Conservation (phyloP, 2,888 invertebrate genomes). For the Eubasilissa splendida region DNA sequence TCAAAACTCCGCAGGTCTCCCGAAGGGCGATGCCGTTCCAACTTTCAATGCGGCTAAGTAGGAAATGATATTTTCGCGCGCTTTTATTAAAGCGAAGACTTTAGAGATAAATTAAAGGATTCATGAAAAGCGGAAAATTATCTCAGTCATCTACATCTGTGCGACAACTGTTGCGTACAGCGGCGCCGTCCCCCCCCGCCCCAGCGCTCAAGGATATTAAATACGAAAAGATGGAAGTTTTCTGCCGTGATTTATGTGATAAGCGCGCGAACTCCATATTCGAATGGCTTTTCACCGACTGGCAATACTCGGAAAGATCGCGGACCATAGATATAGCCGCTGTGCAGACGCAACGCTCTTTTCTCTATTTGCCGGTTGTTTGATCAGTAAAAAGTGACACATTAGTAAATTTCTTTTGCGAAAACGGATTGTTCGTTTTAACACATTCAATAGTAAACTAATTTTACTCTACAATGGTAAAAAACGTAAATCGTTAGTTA, state of each 20-base stretch:
- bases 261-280: neutral
- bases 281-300: neutral
- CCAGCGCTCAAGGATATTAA: neutral
- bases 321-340: too few species aligned
- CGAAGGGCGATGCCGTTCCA: neutral
- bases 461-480: too few species aligned
- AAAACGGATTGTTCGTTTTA: too few species aligned
- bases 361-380: too few species aligned
- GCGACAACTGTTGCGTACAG: slow-evolving; percentile 20
- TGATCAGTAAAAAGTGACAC: too few species aligned
- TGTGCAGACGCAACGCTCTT: too few species aligned
- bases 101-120: slow-evolving; percentile 24
- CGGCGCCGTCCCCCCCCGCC: neutral
- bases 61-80: slow-evolving; percentile 22
- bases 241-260: slow-evolving; percentile 7
- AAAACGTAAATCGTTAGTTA: too few species aligned
- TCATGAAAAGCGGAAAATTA: slow-evolving; percentile 14
- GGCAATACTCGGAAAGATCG: too few species aligned
- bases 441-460: too few species aligned
- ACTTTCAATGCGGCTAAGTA: slow-evolving; percentile 20
- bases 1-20: too few species aligned
- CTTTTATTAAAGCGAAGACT: slow-evolving; percentile 20
- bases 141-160: slow-evolving; percentile 25
- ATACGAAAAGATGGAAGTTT: slow-evolving; percentile 1
- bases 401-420: too few species aligned